These are phyloP conservation scores for Daphoenositta chrysoptera DNA, from an alignment of 2,113 vertebrate genomes.

Conservation along the genomic window DNA sequence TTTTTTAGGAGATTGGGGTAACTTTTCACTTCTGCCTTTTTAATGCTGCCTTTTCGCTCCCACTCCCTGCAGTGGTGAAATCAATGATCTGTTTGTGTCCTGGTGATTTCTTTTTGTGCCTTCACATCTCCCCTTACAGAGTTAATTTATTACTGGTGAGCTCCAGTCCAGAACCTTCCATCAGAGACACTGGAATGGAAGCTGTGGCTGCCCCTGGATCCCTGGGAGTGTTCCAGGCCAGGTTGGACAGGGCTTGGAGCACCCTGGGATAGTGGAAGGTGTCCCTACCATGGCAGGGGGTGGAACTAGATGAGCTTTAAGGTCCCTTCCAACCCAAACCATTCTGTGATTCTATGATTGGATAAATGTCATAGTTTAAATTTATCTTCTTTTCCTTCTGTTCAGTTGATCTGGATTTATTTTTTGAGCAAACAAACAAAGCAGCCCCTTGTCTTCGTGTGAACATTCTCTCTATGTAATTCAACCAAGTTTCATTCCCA, in stretches of 20 bases:
- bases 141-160: background rate
- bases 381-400: background rate
- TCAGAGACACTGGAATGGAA: background rate
- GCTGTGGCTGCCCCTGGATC: background rate
- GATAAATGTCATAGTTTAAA: background rate
- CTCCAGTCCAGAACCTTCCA: background rate
- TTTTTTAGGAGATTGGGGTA: background rate
- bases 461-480: background rate
- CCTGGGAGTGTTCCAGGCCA: background rate
- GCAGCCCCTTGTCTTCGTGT: background rate
- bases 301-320: accelerated
- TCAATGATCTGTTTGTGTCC: background rate
- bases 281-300: background rate
- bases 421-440: background rate
- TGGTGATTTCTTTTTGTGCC: background rate
- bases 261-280: accelerated
- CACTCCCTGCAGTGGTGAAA: background rate
- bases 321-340: background rate
- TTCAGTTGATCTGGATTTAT: background rate
- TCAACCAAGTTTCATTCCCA: background rate
- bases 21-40: background rate
- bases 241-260: accelerated
- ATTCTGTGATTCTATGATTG: background rate
- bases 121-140: background rate
- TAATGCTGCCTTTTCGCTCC: background rate